These are phyloP conservation scores for Lepidostoma basale DNA, from an alignment of 1,140 invertebrate genomes.

Conservation along the genomic window DNA sequence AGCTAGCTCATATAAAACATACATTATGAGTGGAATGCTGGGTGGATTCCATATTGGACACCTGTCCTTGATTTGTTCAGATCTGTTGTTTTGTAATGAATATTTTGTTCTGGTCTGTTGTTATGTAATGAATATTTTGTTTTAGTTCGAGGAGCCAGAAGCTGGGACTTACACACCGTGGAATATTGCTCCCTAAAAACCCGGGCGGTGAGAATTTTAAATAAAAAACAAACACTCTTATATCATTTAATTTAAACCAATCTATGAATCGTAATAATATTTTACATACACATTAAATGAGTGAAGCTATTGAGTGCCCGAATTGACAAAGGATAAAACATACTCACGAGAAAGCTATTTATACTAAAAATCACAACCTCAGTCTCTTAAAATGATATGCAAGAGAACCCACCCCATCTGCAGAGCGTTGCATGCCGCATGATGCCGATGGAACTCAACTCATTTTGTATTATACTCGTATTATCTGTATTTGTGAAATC, in stretches of 20 bases:
- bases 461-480: too few relatives aligned
- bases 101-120: too few relatives aligned
- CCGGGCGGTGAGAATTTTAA: too few relatives aligned
- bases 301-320: conserved; percentile 10
- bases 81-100: too few relatives aligned
- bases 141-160: conserved; percentile 59
- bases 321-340: conserved; percentile 24
- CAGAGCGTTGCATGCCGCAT: too few relatives aligned
- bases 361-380: conserved; percentile 23
- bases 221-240: conserved; percentile 6
- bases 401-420: conserved; percentile 10
- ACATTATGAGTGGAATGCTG: too few relatives aligned
- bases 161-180: conserved; percentile 63
- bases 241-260: conserved; percentile 25
- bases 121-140: too few relatives aligned
- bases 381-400: conserved; percentile 30
- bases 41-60: too few relatives aligned
- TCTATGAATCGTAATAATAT: conserved; percentile 7
- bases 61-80: too few relatives aligned
- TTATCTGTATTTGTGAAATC: too few relatives aligned
- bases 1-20: too few relatives aligned
- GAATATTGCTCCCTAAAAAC: conserved; percentile 65
- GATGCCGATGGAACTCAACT: too few relatives aligned
- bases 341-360: conserved; percentile 2
- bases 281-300: neutral